A percentile compares a stretch with the other conserved stretches of the same genome.
Conservation (phyloP, 2,888 invertebrate species). For the Opisthograptis luteolata region DNA sequence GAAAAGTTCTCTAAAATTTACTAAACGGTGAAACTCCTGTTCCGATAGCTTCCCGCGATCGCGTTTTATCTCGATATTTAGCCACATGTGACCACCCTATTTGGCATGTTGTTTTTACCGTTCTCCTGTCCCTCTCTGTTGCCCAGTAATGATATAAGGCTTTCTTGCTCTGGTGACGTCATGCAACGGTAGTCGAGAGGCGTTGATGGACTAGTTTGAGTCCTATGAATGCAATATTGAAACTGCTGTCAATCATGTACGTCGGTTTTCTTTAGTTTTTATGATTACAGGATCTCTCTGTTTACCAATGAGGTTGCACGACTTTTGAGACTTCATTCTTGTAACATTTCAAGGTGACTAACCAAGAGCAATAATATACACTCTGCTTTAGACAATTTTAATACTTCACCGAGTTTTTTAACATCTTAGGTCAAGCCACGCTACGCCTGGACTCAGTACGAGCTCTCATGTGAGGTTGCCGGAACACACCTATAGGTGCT, state of each 20-base stretch:
- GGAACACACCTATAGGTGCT: no score
- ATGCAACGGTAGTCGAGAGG: conserved; percentile 64
- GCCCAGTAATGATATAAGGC: conserved; percentile 22
- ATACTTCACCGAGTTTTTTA: no score
- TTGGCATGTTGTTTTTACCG: conserved; percentile 77
- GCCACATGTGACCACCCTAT: conserved; percentile 79
- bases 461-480: no score
- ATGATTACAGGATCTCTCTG: no score
- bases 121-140: conserved; percentile 48
- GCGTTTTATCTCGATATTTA: conserved; percentile 70
- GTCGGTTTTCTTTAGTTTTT: background rate
- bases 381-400: no score
- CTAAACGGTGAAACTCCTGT: conserved; percentile 55
- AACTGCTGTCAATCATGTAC: conserved; percentile 24
- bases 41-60: conserved; percentile 52
- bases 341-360: no score
- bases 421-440: no score
- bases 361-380: no score
- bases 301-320: no score
- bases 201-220: conserved; percentile 45
- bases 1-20: conserved; percentile 55
- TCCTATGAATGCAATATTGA: conserved; percentile 24
- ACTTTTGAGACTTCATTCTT: no score
- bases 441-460: no score
- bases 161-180: conserved; percentile 70